phyloP scores from a whole-genome alignment of 2,113 vertebrate genomes.

The Dasyprocta punctata region DNA sequence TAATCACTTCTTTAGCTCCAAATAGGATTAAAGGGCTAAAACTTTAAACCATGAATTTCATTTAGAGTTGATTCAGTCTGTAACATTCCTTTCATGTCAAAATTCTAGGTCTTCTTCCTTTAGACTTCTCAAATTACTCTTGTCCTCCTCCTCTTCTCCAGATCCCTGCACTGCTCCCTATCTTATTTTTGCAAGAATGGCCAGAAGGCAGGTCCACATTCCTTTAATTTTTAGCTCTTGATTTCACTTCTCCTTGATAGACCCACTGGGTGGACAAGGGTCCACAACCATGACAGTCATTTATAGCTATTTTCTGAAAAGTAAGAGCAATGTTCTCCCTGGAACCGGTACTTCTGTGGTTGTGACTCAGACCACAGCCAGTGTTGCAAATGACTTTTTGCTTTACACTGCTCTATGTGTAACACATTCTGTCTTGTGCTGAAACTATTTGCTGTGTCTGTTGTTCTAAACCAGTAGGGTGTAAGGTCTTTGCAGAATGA shows the following conservation, averaged over 20 bases:
- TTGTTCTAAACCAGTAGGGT: background rate
- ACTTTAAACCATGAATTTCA: background rate
- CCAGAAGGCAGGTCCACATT: background rate
- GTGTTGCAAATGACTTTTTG: background rate
- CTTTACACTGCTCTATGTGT: background rate
- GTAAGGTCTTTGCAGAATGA: slow-evolving; percentile 10
- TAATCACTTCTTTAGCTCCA: background rate
- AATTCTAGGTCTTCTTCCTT: background rate
- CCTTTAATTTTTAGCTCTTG: background rate
- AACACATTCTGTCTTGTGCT: slow-evolving; percentile 19
- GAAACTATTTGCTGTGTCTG: slow-evolving; percentile 14
- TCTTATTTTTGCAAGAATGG: background rate
- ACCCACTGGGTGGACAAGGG: background rate
- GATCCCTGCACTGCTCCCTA: background rate
- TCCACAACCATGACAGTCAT: background rate
- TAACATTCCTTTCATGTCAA: background rate
- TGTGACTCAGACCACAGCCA: background rate
- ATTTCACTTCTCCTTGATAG: background rate
- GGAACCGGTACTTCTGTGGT: background rate
- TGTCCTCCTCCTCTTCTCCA: background rate
- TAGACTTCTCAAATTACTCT: background rate
- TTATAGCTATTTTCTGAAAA: slow-evolving; percentile 26
- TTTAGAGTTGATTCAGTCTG: background rate
- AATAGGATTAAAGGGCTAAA: background rate
- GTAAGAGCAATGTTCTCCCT: background rate